These are phyloP conservation scores for Lucilia cuprina DNA, from an alignment of 1,140 invertebrate genomes.

Conservation along the genomic window DNA sequence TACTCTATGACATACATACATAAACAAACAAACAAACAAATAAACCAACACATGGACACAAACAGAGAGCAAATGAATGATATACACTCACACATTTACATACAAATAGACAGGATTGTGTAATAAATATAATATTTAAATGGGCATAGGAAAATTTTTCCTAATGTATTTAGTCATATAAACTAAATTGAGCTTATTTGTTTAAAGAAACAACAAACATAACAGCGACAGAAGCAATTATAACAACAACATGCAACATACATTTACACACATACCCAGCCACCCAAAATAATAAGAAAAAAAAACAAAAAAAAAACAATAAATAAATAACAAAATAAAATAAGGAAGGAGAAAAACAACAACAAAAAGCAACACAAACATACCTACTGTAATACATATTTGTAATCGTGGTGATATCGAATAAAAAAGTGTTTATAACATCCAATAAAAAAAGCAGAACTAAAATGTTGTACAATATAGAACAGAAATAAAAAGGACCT, in stretches of 20 bases:
- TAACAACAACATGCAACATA: constrained; percentile 9
- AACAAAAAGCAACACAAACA: not conserved
- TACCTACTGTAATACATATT: not conserved
- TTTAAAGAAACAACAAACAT: constrained; percentile 20
- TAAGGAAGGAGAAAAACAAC: not conserved
- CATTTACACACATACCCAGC: not conserved
- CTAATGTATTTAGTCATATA: not conserved
- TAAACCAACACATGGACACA: not conserved
- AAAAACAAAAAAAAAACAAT: not conserved
- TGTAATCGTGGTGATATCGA: not conserved
- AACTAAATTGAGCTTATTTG: constrained; percentile 30
- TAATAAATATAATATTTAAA: constrained; percentile 1
- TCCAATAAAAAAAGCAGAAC: not conserved
- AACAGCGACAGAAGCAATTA: not conserved
- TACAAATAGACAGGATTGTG: not conserved
- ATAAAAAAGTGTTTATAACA: not conserved
- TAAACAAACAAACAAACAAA: not conserved
- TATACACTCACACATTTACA: not conserved
- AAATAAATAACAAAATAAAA: not conserved
- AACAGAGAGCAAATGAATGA: not conserved
- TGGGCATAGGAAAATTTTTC: constrained; percentile 22
- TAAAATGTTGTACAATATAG: too few relatives aligned
- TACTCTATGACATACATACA: not conserved
- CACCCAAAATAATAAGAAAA: not conserved
- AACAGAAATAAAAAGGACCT: not conserved